These are phyloP conservation scores for Thalassophryne amazonica DNA, from an alignment of 2,797 vertebrate genomes.

Conservation along the genomic window DNA sequence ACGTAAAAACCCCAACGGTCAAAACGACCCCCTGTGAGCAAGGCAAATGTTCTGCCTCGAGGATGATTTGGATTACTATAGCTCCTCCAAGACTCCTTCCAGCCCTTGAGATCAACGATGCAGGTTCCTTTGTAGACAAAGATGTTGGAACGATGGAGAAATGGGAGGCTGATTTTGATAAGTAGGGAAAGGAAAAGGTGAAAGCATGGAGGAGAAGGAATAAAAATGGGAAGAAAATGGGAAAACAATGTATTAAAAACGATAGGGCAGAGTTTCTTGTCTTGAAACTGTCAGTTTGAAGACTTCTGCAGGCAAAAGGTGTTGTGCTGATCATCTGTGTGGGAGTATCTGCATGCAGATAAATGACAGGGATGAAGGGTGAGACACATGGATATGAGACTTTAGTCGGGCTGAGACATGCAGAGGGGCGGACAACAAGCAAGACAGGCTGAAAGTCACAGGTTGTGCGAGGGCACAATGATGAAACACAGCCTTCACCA, in stretches of 20 bases:
- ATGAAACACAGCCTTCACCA: conserved; percentile 43
- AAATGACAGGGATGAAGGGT: conserved; percentile 32
- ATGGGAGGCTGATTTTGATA: no score
- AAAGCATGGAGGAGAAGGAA: conserved; percentile 1
- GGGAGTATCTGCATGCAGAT: conserved; percentile 55
- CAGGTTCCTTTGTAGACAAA: no score
- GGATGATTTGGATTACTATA: no score
- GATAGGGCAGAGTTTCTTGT: conserved; percentile 66
- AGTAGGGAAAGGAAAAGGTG: not conserved
- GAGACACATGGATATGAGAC: conserved; percentile 25
- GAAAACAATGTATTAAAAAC: no score
- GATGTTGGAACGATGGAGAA: no score
- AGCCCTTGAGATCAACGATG: no score
- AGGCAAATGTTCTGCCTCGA: no score
- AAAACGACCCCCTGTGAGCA: no score
- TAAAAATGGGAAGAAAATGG: no score
- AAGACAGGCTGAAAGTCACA: conserved; percentile 44
- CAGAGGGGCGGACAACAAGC: conserved; percentile 27
- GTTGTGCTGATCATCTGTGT: conserved; percentile 70
- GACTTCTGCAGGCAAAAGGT: conserved; percentile 58
- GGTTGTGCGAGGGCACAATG: conserved; percentile 51
- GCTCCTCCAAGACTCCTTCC: no score
- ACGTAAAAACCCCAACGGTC: no score
- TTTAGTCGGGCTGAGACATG: conserved; percentile 17
- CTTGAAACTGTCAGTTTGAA: conserved; percentile 54